phyloP scores from a whole-genome alignment of 2,888 invertebrate species.

The Eristalis intricaria region DNA sequence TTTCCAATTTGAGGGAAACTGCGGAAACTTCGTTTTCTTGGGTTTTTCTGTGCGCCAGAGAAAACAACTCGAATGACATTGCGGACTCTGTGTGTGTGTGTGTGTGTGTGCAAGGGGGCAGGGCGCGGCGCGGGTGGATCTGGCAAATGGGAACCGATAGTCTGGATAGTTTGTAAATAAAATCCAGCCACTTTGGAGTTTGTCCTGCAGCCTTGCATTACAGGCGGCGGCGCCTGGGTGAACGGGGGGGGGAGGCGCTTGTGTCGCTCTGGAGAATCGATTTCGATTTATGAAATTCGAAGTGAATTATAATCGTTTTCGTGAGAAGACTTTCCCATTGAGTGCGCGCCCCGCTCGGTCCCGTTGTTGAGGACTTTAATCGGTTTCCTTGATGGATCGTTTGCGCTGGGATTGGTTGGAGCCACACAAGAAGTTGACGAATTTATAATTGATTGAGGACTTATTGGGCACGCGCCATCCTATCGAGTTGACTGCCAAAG shows the following conservation, averaged over 20 bases:
- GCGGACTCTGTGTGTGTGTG: constrained; percentile 35
- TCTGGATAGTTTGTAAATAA: constrained; percentile 61
- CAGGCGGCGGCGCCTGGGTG: constrained; percentile 1
- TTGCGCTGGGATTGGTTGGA: background rate
- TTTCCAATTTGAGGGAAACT: constrained; percentile 67
- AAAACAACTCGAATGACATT: constrained; percentile 59
- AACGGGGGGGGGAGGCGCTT: background rate
- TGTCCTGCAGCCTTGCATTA: constrained; percentile 34
- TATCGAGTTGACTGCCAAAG: background rate
- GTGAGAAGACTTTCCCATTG: constrained; percentile 50
- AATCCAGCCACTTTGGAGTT: constrained; percentile 68
- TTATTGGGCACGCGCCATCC: background rate
- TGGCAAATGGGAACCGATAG: constrained; percentile 50
- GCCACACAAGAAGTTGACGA: background rate
- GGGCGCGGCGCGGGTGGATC: background rate
- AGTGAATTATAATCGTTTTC: constrained; percentile 64
- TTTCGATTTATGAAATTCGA: constrained; percentile 62
- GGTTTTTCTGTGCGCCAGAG: constrained; percentile 26
- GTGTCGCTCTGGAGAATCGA: constrained; percentile 39
- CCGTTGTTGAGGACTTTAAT: constrained; percentile 29
- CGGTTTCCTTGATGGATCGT: background rate
- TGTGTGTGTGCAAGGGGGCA: background rate
- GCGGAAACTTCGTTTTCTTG: constrained; percentile 66
- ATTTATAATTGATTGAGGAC: background rate
- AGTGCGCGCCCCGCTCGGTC: constrained; percentile 41